phyloP scores from a whole-genome alignment of 2,113 vertebrate genomes.

The Apus apus region DNA sequence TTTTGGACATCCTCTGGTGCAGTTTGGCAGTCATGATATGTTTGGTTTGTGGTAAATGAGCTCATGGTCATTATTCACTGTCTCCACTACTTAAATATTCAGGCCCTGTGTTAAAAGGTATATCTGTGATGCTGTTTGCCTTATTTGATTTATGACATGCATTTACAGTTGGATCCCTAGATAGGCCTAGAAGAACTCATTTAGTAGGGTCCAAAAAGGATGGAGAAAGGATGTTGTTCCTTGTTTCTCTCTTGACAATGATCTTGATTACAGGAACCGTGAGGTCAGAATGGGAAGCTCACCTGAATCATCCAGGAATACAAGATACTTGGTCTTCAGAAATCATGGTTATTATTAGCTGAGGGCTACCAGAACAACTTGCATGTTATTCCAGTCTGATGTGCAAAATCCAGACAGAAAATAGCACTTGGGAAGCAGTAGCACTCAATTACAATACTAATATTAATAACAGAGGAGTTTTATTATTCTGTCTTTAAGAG shows the following conservation, averaged over 20 bases:
- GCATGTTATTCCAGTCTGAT: neutral
- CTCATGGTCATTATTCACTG: conserved; percentile 7
- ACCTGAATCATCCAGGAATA: neutral
- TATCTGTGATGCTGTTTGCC: neutral
- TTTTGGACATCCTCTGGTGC: neutral
- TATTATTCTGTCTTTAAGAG: neutral
- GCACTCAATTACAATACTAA: neutral
- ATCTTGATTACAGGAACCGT: neutral
- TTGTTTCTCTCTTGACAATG: neutral
- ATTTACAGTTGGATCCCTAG: neutral
- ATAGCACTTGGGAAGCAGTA: neutral
- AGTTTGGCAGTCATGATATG: neutral
- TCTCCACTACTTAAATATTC: neutral
- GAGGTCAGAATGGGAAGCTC: neutral
- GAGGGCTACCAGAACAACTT: neutral
- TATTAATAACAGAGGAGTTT: neutral
- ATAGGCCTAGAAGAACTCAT: neutral
- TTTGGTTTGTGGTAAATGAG: conserved; percentile 19
- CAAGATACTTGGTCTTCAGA: neutral
- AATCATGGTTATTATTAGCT: neutral
- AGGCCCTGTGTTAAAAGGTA: neutral
- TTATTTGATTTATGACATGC: neutral
- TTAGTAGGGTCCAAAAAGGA: neutral
- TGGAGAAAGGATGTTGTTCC: neutral
- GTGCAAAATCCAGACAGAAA: neutral